Base-by-base conservation (phyloP, 2,797 vertebrate species). In the Silurus aristotelis region DNA sequence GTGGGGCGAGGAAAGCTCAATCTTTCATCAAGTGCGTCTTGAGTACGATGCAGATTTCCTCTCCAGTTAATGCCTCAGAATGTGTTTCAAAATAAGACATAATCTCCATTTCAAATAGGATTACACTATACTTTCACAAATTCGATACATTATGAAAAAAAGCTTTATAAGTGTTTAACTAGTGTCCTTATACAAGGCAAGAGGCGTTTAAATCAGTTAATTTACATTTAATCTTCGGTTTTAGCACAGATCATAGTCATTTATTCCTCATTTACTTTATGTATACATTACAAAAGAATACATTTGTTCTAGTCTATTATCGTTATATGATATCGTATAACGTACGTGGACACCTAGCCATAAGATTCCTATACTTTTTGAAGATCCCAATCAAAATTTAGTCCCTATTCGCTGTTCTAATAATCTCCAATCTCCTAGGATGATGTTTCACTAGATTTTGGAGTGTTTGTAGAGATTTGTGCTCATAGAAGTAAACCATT, bases 11-110 rank as follows among this genome's bases (percentile, higher is more conserved):
- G 85, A 58, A 87, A 87, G 68, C 80, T 38, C 72, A 56, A 89
- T 89, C 79, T 87, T 85, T 78, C 82, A 73, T 86, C 48, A 75
- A 88, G 84, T 82, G 81, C n/a, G 15, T 83, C 48, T 70, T 82
- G 76, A n/a, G 63, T 43, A n/a, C 60, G 64, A 10, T 8, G 25
- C 55, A 67, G 86, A 83, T 88, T 83, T 67, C 67, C 31, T 78
- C 6, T 31, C 25, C 63, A 22, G 55, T 63, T 86, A 64, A 85
- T 80, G 56, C 68, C 75, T 38, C 19, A 60, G 75, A 77, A 71
- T 27, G 61, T 70, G 73, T 67, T 38, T 76, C 52, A 76, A 22
- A 71, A 6, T 22, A 38, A 17, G 27, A 78, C 60, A 55, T 19
- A 14, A 25, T 58, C 56, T 14, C 7, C 25, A 5, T 75, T 38